Evolutionary conservation across 2,888 invertebrate genomes (phyloP), one percentile per base, ranked within the genome.

Genomic region (Folsomia candida): DNA sequence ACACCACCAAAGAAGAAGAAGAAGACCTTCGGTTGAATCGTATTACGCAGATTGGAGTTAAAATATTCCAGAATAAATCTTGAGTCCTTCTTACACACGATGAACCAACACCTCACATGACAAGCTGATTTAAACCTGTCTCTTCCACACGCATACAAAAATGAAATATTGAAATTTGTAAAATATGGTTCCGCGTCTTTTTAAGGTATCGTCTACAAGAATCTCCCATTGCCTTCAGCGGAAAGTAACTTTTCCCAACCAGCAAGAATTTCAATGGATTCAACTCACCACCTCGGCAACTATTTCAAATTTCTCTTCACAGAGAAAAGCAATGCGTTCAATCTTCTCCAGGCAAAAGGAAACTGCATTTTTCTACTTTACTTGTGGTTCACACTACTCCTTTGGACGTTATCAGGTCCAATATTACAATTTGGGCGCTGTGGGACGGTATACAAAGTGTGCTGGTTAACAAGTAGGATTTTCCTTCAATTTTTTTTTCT

Each of bases 91-190:
- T 14, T 9, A 4, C 37, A 37, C 14, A 4, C 37, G 37, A 37
- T 4, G 37, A 4, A 27, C 70, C 66, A 68, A 70, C 74, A 75
- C 72, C 75, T 75, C 64, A 51, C 67, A 63, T 72, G 75, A 72
- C 72, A 72, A 68, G 72, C 72, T 72, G 72, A 75, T 73, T 75
- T 74, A 72, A 72, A 75, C 72, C 75, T 47, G 67, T 47, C 67
- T 72, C 69, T 67, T 60, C 37, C 37, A 37, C 37, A 37, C 37
- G 14, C 14, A 37, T 4, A 37, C 37, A 37, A 14, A 37, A 37
- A 61, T 73, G 71, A 75, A 69, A 70, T 75, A 75, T 73, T 70
- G 63, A 70, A 37, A 26, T 60, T 54, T 37, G 6, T 37, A 14
- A 37, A 37, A 37, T 9, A 37, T 37, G 4, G 37, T 37, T 37